A percentile compares a stretch with the other conserved stretches of the same genome.
phyloP scores from a whole-genome alignment of 2,888 invertebrate species.

The Hartigia nigra region DNA sequence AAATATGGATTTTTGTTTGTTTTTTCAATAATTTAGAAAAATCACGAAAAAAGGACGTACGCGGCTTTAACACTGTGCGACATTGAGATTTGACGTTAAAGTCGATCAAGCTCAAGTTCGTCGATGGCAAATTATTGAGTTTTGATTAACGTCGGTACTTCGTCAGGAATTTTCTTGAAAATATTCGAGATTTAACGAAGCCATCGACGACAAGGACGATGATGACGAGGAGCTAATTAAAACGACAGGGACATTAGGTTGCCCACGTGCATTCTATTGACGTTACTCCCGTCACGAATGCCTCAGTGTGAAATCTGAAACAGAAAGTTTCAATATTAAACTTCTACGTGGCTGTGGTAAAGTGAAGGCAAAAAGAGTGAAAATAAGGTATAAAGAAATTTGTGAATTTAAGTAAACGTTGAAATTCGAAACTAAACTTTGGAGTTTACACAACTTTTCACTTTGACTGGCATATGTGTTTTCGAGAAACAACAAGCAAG shows the following conservation, averaged over 20 bases:
- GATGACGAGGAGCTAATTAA: not conserved
- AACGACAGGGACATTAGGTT: not conserved
- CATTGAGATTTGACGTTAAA: not conserved
- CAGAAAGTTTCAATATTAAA: not conserved
- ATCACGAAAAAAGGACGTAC: not conserved
- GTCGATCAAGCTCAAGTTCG: not conserved
- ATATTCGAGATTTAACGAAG: not conserved
- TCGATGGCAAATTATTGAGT: not conserved
- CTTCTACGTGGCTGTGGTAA: not conserved
- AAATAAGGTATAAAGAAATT: not conserved
- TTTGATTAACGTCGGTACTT: not conserved
- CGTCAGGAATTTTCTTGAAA: not conserved
- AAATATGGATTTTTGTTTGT: not conserved
- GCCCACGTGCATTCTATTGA: not conserved
- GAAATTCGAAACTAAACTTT: not conserved
- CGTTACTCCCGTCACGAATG: not conserved
- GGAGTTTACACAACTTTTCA: not conserved
- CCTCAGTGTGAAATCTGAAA: not conserved
- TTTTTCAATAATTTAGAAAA: too few species aligned
- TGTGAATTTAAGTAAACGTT: not conserved
- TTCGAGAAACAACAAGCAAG: not conserved
- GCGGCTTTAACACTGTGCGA: not conserved
- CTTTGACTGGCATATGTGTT: not conserved
- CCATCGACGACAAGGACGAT: not conserved
- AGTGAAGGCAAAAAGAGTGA: not conserved